Percentiles rank a stretch among this genome's conserved stretches.
phyloP scores from a whole-genome alignment of 2,113 vertebrate species.

The Serilophus lunatus region DNA sequence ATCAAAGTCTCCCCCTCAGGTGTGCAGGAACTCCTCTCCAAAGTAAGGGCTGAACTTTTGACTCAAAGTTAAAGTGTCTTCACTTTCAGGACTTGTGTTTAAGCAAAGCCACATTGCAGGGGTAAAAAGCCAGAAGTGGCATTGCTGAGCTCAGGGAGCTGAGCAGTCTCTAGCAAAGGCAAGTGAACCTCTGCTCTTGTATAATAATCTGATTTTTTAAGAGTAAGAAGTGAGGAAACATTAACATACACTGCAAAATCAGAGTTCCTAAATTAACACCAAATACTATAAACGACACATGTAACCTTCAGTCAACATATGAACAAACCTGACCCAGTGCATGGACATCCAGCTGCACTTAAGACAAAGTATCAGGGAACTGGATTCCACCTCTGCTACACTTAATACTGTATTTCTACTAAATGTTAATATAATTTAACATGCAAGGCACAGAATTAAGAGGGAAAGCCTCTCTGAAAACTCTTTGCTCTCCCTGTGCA shows the following conservation, averaged over 20 bases:
- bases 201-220: neutral
- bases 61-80: neutral
- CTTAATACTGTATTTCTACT: neutral
- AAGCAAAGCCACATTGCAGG: neutral
- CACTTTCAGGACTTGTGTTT: neutral
- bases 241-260: neutral
- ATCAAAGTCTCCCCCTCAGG: neutral
- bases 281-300: neutral
- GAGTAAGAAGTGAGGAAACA: neutral
- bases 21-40: neutral
- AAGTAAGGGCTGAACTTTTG: neutral
- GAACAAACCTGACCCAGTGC: neutral
- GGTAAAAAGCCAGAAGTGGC: neutral
- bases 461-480: neutral
- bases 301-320: neutral
- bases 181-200: neutral
- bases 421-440: neutral
- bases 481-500: neutral
- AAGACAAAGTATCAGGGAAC: no score
- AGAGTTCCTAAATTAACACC: neutral
- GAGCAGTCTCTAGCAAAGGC: neutral
- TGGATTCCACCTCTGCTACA: neutral
- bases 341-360: neutral
- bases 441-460: neutral
- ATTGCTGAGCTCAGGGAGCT: neutral